Conservation (phyloP, 2,797 vertebrate genomes). For the Taenioides sp. region DNA sequence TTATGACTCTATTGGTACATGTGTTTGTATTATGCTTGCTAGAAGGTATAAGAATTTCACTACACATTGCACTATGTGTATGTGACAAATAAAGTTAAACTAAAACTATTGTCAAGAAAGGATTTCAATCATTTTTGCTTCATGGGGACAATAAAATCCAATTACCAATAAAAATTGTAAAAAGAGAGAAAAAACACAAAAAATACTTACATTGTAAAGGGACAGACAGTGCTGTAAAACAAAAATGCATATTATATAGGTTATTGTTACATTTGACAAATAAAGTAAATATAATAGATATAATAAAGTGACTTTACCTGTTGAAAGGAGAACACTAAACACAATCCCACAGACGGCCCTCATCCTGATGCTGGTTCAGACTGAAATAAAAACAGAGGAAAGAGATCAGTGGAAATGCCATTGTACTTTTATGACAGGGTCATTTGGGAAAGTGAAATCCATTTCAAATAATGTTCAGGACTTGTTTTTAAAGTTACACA, state of each 20-base stretch:
- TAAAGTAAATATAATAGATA: neutral
- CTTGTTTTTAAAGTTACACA: neutral
- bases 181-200: neutral
- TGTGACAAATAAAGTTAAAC: too few species aligned
- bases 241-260: neutral
- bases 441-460: neutral
- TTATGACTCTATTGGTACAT: too few species aligned
- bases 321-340: slow-evolving; percentile 65
- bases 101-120: too few species aligned
- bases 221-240: slow-evolving; percentile 59
- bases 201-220: slow-evolving; percentile 65
- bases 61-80: too few species aligned
- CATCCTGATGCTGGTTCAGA: slow-evolving; percentile 57
- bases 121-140: too few species aligned
- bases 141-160: neutral
- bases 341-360: slow-evolving; percentile 42
- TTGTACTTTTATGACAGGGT: neutral
- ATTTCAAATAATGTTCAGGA: neutral
- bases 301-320: slow-evolving; percentile 59
- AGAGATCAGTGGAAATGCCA: neutral
- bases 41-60: too few species aligned
- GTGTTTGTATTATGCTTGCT: too few species aligned
- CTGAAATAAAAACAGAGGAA: slow-evolving; percentile 46
- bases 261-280: neutral
- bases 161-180: neutral